Conservation (phyloP, 2,888 invertebrate species). For the Troglohyphantes excavatus region DNA sequence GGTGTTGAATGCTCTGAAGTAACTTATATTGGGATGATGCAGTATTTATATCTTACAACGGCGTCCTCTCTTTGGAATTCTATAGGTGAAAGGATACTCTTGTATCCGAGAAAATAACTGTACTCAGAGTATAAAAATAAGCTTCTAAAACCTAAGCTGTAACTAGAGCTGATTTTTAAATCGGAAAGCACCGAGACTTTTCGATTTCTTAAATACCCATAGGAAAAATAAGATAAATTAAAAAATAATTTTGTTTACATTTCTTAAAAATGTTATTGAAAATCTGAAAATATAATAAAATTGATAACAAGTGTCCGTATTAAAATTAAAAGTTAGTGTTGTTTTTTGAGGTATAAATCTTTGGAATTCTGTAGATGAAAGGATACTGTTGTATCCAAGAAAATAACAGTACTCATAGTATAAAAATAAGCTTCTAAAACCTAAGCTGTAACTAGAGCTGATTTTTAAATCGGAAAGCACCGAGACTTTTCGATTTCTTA, state of each 20-base stretch:
- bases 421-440: neutral
- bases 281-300: too few species aligned
- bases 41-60: neutral
- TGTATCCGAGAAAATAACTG: neutral
- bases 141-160: neutral
- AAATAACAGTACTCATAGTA: neutral
- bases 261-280: too few species aligned
- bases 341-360: too few species aligned
- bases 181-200: conserved; percentile 1
- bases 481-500: neutral
- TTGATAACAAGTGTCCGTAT: too few species aligned
- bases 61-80: neutral
- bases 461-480: conserved; percentile 4
- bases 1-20: neutral
- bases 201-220: neutral
- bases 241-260: too few species aligned
- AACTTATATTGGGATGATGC: neutral
- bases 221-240: too few species aligned
- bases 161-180: neutral
- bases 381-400: neutral
- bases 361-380: too few species aligned
- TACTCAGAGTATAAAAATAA: neutral
- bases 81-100: neutral
- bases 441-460: neutral
- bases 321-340: too few species aligned